Conservation (phyloP, 2,797 vertebrate genomes). For the Acridotheres tristis region DNA sequence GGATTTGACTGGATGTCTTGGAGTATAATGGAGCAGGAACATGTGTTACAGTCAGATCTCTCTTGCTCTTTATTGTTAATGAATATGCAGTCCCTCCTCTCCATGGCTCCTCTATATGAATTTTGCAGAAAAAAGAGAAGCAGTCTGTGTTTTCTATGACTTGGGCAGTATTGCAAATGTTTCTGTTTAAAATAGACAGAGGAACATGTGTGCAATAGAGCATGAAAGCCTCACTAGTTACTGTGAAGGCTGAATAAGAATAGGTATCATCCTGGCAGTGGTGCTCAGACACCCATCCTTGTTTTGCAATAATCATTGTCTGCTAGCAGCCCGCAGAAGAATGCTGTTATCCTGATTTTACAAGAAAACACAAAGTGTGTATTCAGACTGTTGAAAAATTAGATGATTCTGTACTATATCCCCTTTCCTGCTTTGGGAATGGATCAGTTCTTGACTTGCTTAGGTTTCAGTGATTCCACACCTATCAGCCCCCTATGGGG, state of each 20-base stretch:
- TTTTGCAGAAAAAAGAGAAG: not conserved
- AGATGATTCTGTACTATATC: not conserved
- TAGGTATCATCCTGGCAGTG: not conserved
- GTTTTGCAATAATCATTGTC: not conserved
- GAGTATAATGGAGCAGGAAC: not conserved
- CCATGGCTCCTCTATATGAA: not conserved
- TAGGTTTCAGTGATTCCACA: not conserved
- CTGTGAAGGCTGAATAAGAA: not conserved
- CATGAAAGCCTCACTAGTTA: constrained; percentile 1
- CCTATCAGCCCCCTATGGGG: not conserved
- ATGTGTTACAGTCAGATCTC: not conserved
- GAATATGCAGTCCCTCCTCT: not conserved
- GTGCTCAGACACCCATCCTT: not conserved
- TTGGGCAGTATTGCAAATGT: not conserved
- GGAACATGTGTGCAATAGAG: not conserved
- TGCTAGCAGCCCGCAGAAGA: not conserved
- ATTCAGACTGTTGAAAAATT: not conserved
- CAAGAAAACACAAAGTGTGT: not conserved
- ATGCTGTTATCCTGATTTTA: not conserved
- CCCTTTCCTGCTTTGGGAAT: not conserved
- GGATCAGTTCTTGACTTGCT: not conserved
- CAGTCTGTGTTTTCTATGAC: not conserved
- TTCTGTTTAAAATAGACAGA: not conserved
- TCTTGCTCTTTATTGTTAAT: not conserved
- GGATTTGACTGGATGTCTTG: not conserved